phyloP scores from a whole-genome alignment of 2,113 vertebrate species.

The Lagopus leucura region DNA sequence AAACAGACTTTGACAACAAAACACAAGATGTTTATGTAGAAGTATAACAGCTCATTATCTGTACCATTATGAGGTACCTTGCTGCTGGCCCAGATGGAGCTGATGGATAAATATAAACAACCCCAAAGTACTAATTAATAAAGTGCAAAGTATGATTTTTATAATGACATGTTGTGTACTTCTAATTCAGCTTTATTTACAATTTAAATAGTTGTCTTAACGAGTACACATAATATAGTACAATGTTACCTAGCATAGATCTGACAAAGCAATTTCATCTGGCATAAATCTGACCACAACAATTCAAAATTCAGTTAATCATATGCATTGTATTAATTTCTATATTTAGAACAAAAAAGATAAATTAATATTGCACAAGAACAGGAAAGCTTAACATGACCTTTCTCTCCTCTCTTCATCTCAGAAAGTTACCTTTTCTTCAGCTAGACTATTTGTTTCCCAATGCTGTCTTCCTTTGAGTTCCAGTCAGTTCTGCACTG shows the following conservation, averaged over 20 bases:
- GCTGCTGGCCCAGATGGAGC: slow-evolving; percentile 57
- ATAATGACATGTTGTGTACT: background rate
- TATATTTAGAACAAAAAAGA: background rate
- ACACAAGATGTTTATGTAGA: slow-evolving; percentile 13
- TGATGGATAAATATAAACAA: slow-evolving; percentile 64
- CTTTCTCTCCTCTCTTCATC: background rate
- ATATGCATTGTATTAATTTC: background rate
- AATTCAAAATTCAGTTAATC: slow-evolving; percentile 32
- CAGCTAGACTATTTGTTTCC: background rate
- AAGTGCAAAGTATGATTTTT: slow-evolving; percentile 38
- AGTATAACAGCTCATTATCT: slow-evolving; percentile 56
- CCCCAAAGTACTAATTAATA: slow-evolving; percentile 63
- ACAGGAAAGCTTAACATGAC: background rate
- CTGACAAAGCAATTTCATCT: background rate
- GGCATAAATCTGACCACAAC: slow-evolving; percentile 16
- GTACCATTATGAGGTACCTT: slow-evolving; percentile 37
- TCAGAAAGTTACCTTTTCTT: background rate
- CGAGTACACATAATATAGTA: background rate
- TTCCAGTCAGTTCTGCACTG: background rate
- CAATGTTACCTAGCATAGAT: background rate
- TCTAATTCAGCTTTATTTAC: background rate
- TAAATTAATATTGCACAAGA: background rate
- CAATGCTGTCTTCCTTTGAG: background rate
- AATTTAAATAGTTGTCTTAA: background rate
- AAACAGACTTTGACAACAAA: slow-evolving; percentile 49